Evolutionary conservation across 2,888 invertebrate species (phyloP), one percentile per base, ranked within the genome.

Genomic region (Anthophora plumipes): DNA sequence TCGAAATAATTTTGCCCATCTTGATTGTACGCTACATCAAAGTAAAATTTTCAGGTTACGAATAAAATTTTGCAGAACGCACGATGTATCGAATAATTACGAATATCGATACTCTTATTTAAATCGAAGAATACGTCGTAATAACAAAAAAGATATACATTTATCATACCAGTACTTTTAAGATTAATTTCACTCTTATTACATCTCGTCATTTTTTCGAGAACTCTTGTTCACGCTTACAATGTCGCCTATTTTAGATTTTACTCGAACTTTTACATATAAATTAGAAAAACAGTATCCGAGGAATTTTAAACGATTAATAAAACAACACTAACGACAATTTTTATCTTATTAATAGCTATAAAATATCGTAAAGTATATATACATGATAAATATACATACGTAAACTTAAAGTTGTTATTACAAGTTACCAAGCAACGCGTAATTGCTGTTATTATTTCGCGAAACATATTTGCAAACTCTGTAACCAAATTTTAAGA

Each of bases 1-100:
- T 92, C 84, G 52, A 90, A 90, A 81, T 89, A 92, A 57, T 82
- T 90, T 68, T 93, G 88, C n/a, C 93, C 93, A 46, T 88, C 91
- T 67, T 90, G 91, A 85, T 93, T 93, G 31, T 86, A 86, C 14
- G 54, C 86, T 85, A 22, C 1, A 37, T 48, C 31, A 9, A n/a
- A 68, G 17, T 37, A 6, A 54, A 79, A 66, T 54, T 46, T 22
- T 31, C 7, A 22, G 5, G 4, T 52, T n/a, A 64, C 25, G 25
- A 37, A 61, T 1, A 43, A 25, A 60, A 50, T 22, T 39, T 50
- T 11, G 0, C 8, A 31, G 20, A 57, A 39, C 7, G 7, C 46
- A 68, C 41, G 11, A 20, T n/a, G 4, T 39, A 1, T 9, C 7
- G 17, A 9, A 59, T 22, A 17, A 43, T 39, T 17, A 31, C 41